Conservation (phyloP, 2,113 vertebrate genomes). For the Elaphurus davidianus region DNA sequence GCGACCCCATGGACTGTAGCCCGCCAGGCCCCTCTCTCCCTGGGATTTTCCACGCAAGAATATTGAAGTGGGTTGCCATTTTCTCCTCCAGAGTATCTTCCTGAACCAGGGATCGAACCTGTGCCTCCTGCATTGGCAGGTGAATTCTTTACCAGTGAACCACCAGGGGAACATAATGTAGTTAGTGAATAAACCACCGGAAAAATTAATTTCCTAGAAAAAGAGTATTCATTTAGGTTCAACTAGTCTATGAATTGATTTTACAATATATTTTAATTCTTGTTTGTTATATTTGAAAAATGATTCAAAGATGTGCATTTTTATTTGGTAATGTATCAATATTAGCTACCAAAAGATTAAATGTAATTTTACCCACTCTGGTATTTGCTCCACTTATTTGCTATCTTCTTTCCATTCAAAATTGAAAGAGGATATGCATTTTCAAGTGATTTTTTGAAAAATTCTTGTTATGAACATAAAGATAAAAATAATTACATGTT, state of each 20-base stretch:
- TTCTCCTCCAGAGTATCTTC: no score
- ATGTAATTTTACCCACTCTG: not conserved
- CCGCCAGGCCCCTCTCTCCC: no score
- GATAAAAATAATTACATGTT: not conserved
- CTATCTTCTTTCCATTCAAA: constrained; percentile 1
- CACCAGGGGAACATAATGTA: not conserved
- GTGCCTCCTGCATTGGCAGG: no score
- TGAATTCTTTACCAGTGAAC: no score
- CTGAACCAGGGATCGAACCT: no score
- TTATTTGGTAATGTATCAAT: not conserved
- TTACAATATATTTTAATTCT: not conserved
- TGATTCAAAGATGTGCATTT: not conserved
- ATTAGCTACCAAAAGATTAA: constrained; percentile 35
- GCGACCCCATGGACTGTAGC: no score
- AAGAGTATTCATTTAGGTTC: not conserved
- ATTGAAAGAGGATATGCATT: not conserved
- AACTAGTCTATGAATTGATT: constrained; percentile 33
- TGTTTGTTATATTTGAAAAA: not conserved
- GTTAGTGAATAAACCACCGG: not conserved
- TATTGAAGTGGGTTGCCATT: no score
- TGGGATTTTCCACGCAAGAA: no score
- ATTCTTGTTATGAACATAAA: not conserved
- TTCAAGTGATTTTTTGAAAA: not conserved
- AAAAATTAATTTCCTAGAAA: not conserved
- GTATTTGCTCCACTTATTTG: not conserved